A percentile compares a stretch with the other conserved stretches of the same genome.
Evolutionary conservation across 2,113 vertebrate genomes (phyloP).

Genomic region (Onychostoma macrolepis): DNA sequence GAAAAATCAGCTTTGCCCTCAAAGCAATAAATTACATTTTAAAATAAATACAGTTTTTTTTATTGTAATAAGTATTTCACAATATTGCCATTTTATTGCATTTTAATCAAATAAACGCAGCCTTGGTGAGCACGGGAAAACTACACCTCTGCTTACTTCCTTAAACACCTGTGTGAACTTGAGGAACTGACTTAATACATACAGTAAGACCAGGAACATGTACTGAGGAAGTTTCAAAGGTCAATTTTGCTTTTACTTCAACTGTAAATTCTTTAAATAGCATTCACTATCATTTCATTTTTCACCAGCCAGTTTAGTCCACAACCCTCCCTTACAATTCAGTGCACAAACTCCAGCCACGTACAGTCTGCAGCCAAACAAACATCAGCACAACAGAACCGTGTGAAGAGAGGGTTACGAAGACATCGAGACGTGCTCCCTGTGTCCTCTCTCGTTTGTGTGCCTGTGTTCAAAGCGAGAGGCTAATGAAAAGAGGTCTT

Average conservation of each 20-base stretch:
- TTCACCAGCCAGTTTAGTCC: not conserved
- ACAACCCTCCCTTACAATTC: not conserved
- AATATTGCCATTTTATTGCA: not conserved
- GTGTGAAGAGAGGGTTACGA: not conserved
- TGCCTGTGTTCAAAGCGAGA: conserved; percentile 2
- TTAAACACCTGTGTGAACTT: not conserved
- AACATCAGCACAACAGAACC: not conserved
- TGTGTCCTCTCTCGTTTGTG: not conserved
- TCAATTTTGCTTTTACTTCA: not conserved
- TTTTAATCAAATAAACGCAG: not conserved
- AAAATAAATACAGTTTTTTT: no score
- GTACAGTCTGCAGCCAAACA: not conserved
- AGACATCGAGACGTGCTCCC: conserved; percentile 3
- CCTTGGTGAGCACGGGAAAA: not conserved
- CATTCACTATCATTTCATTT: not conserved
- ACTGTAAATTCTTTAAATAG: not conserved
- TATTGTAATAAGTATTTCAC: not conserved
- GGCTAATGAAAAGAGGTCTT: conserved; percentile 37
- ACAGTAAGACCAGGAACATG: not conserved
- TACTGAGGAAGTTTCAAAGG: not conserved
- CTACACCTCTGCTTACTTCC: not conserved
- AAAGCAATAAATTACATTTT: no score
- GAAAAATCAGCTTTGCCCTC: no score
- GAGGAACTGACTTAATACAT: not conserved
- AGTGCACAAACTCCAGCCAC: not conserved